Evolutionary conservation across 2,113 vertebrate genomes (phyloP), one percentile per base, ranked within the genome.

Genomic region (Acrocephalus arundinaceus): DNA sequence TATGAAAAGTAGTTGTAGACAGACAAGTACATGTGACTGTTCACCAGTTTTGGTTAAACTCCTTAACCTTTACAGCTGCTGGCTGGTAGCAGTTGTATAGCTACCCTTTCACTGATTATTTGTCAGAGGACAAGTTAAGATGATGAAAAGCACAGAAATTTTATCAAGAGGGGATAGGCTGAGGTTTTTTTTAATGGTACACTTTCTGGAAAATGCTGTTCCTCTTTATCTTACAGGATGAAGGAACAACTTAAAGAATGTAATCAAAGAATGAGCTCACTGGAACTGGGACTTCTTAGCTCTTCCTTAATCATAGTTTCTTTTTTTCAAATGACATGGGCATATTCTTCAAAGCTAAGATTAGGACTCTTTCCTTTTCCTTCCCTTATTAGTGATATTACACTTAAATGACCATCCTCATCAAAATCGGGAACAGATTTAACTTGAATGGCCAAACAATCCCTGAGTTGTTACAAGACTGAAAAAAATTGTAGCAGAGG

Each of bases 251-350:
- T 62, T 76, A 28, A 76, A 68, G 48, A 76, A 43, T 1, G 1
- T n/a, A 58, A 48, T 87, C 57, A 84, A 89, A 79, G 76, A 87
- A 49, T 92, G 89, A 96, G 25, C 37, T 95, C 61, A 94, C 9
- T 85, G 86, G 22, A 84, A 35, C 30, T 78, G 37, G 20, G 66
- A 81, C 27, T 52, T 41, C 76, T 81, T 78, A 63, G 24, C 31
- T 89, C 65, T 93, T 82, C 71, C 57, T 92, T 91, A 81, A 54
- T 94, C 76, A 89, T 19, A 72, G 12, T 65, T 94, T 91, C 86
- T 58, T 84, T 41, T 41, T 92, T 92, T 84, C 30, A 74, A 90
- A 57, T 76, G 10, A 33, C 49, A 33, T 55, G 49, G 37, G 6
- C 68, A 63, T 74, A 83, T 43, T 70, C 23, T 67, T 89, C 73